Percentiles rank a stretch among this genome's conserved stretches.
Conservation (phyloP, 2,113 vertebrate genomes). For the Salvelinus fontinalis region DNA sequence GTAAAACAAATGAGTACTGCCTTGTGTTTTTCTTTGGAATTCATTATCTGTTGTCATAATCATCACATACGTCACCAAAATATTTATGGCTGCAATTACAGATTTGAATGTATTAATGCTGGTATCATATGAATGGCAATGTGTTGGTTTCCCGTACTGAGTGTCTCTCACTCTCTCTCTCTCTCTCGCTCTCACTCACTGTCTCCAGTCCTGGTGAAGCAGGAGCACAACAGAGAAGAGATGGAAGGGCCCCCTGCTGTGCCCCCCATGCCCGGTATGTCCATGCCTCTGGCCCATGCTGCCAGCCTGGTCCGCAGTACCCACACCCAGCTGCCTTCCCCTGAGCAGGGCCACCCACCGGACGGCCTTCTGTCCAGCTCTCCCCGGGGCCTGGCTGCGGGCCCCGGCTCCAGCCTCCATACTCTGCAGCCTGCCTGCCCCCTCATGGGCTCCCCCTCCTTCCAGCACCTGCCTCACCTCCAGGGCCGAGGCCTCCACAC, state of each 20-base stretch:
- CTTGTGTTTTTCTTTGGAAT: background rate
- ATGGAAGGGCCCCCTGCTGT: slow-evolving; percentile 82
- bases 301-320: slow-evolving; percentile 68
- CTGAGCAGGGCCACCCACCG: slow-evolving; percentile 83
- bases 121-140: background rate
- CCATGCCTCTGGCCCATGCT: slow-evolving; percentile 77
- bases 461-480: slow-evolving; percentile 85
- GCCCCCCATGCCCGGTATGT: slow-evolving; percentile 73
- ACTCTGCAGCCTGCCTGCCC: slow-evolving; percentile 77
- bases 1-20: no score
- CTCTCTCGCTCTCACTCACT: slow-evolving; percentile 6
- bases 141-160: background rate
- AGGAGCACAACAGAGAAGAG: slow-evolving; percentile 91
- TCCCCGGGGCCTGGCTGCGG: slow-evolving; percentile 82
- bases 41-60: background rate
- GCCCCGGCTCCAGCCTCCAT: slow-evolving; percentile 83
- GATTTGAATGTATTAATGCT: background rate
- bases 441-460: slow-evolving; percentile 82
- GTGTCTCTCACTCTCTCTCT: background rate
- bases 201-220: slow-evolving; percentile 88
- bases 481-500: slow-evolving; percentile 83
- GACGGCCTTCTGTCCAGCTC: slow-evolving; percentile 84
- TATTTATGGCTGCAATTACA: background rate
- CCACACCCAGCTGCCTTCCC: slow-evolving; percentile 82
- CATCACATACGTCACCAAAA: background rate